Conservation (phyloP, 2,888 invertebrate species). For the Emmelina monodactyla region DNA sequence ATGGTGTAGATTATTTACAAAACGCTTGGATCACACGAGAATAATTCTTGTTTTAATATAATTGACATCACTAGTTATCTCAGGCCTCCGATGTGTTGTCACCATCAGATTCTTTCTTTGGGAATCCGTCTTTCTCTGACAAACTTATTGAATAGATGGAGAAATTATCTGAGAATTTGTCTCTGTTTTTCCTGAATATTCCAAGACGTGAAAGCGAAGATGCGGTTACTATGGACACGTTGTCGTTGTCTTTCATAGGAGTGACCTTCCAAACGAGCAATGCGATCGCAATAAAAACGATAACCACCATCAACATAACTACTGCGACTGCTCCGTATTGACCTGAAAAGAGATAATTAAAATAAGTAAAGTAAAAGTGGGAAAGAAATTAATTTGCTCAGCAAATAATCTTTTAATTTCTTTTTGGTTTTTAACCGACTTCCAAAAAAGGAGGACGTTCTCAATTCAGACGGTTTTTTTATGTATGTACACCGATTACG, state of each 20-base stretch:
- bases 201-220: conserved; percentile 49
- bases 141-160: conserved; percentile 57
- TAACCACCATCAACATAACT: conserved; percentile 66
- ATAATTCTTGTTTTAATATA: neutral
- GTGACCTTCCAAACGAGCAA: conserved; percentile 65
- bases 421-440: too few relatives aligned
- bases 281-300: conserved; percentile 64
- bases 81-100: conserved; percentile 61
- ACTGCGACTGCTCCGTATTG: conserved; percentile 54
- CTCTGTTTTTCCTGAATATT: conserved; percentile 45
- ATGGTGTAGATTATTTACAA: too few relatives aligned
- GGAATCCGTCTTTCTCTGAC: conserved; percentile 46
- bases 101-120: conserved; percentile 39
- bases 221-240: conserved; percentile 48
- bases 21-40: neutral
- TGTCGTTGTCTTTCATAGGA: conserved; percentile 59
- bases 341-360: conserved; percentile 32
- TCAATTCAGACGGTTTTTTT: too few relatives aligned
- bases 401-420: too few relatives aligned
- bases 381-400: too few relatives aligned
- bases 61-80: neutral
- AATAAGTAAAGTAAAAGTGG: too few relatives aligned
- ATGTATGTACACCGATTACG: too few relatives aligned
- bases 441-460: too few relatives aligned
- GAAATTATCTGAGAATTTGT: conserved; percentile 51